A percentile compares a stretch with the other conserved stretches of the same genome.
These are phyloP conservation scores for Rhagoletis pomonella DNA, from an alignment of 1,140 invertebrate species.

Conservation along the genomic window DNA sequence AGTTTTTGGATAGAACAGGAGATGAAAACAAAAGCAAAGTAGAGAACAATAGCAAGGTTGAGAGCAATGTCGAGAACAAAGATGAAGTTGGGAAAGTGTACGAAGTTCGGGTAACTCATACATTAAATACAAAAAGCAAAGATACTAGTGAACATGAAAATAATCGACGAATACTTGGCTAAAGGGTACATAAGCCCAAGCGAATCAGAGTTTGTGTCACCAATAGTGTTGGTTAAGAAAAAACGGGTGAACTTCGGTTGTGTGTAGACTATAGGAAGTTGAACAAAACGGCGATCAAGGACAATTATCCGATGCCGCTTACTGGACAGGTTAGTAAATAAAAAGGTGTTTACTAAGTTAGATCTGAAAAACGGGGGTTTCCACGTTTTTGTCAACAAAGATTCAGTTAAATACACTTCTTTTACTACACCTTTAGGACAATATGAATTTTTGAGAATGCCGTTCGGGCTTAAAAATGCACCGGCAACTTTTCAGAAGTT, in stretches of 20 bases:
- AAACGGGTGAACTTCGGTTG: too few species aligned
- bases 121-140: background rate
- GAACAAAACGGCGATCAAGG: slow-evolving; percentile 60
- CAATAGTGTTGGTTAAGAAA: too few species aligned
- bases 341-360: slow-evolving; percentile 63
- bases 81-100: background rate
- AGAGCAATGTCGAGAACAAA: background rate
- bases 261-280: too few species aligned
- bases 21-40: too few species aligned
- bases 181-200: background rate
- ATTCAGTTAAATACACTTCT: slow-evolving; percentile 63
- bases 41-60: background rate
- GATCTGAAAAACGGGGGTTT: slow-evolving; percentile 68
- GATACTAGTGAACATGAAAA: background rate
- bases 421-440: slow-evolving; percentile 67
- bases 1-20: background rate
- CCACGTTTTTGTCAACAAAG: slow-evolving; percentile 64
- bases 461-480: slow-evolving; percentile 67
- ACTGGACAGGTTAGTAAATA: slow-evolving; percentile 61
- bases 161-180: slow-evolving; percentile 62
- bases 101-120: background rate
- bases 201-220: too few species aligned
- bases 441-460: slow-evolving; percentile 65
- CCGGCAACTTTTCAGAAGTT: slow-evolving; percentile 68
- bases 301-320: slow-evolving; percentile 67